Percentiles rank a stretch among this genome's conserved stretches.
Conservation (phyloP, 2,888 invertebrate species). For the Hermodice carunculata region DNA sequence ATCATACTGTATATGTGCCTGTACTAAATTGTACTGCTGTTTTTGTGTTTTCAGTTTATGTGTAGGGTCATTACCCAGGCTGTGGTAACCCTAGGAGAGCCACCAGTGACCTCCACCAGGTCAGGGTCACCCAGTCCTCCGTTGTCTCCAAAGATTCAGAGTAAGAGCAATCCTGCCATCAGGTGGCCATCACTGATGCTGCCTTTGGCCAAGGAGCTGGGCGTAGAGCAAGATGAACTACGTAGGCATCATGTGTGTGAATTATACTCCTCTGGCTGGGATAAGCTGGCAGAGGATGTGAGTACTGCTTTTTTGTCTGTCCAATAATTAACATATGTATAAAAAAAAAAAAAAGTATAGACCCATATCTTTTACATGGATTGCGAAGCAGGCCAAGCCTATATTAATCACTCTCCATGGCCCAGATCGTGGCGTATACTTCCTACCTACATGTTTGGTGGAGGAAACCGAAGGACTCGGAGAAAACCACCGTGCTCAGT, state of each 20-base stretch:
- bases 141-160: background rate
- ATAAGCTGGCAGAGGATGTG: constrained; percentile 76
- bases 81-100: constrained; percentile 77
- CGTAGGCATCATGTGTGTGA: constrained; percentile 83
- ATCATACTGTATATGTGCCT: too few relatives aligned
- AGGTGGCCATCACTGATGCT: constrained; percentile 82
- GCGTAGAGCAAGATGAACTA: constrained; percentile 80
- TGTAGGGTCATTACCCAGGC: constrained; percentile 81
- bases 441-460: too few relatives aligned
- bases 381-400: too few relatives aligned
- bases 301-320: constrained; percentile 8
- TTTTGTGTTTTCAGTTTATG: constrained; percentile 73
- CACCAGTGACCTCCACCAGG: background rate
- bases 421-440: too few relatives aligned
- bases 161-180: constrained; percentile 13
- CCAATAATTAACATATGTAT: too few relatives aligned
- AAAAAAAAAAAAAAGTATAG: too few relatives aligned
- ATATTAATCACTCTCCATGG: too few relatives aligned
- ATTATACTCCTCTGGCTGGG: constrained; percentile 75
- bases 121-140: background rate
- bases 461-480: too few relatives aligned
- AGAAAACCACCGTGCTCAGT: too few relatives aligned
- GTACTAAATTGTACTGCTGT: too few relatives aligned
- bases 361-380: too few relatives aligned
- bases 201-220: constrained; percentile 82